Conservation (phyloP, 2,888 invertebrate genomes). For the Monopis laevigella region DNA sequence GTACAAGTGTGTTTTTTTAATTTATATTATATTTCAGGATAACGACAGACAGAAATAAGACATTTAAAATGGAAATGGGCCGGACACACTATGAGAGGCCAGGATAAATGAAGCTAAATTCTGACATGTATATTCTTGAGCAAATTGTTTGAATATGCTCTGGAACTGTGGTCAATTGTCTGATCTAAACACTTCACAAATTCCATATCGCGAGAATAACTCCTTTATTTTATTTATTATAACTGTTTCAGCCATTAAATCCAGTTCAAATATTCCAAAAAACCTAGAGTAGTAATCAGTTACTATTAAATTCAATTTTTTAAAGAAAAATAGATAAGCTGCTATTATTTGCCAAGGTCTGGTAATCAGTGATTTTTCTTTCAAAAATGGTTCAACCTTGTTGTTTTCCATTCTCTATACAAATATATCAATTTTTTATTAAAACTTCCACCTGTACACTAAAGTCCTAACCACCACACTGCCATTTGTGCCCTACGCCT, state of each 20-base stretch:
- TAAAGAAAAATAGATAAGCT: constrained; percentile 11
- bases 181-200: constrained; percentile 11
- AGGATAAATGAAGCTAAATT: too few relatives aligned
- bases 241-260: not conserved
- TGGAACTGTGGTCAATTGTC: constrained; percentile 14
- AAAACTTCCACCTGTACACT: constrained; percentile 1
- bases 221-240: constrained; percentile 10
- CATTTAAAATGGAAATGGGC: too few relatives aligned
- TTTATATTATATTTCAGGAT: too few relatives aligned
- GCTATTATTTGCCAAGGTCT: constrained; percentile 11
- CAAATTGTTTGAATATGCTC: constrained; percentile 10
- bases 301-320: constrained; percentile 13
- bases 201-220: constrained; percentile 13
- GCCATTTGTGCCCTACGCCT: constrained; percentile 14
- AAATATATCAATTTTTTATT: not conserved
- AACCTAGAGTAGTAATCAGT: constrained; percentile 13
- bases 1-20: too few relatives aligned
- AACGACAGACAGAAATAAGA: too few relatives aligned
- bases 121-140: constrained; percentile 4
- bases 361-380: not conserved
- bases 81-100: too few relatives aligned
- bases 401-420: constrained; percentile 5
- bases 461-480: constrained; percentile 17
- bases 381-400: constrained; percentile 1
- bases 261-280: constrained; percentile 13